A percentile compares a stretch with the other conserved stretches of the same genome.
These are phyloP conservation scores for Lamellibrachia satsuma DNA, from an alignment of 2,888 invertebrate genomes.

Conservation along the genomic window DNA sequence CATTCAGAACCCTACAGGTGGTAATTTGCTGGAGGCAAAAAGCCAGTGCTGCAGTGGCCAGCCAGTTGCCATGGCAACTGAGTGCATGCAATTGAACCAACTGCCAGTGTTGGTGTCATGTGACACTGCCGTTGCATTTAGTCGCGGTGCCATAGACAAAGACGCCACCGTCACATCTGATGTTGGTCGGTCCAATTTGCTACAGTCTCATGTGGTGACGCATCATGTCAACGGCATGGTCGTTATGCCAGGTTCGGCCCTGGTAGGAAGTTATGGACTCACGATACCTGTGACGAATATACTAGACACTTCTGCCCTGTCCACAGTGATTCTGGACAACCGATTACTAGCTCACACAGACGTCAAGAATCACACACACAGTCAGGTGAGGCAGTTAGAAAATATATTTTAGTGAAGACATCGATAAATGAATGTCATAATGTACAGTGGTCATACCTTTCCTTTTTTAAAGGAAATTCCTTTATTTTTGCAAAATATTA, in stretches of 20 bases:
- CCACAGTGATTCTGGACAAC: not conserved
- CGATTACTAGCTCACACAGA: not conserved
- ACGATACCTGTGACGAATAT: not conserved
- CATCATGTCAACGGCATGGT: not conserved
- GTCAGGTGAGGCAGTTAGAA: not conserved
- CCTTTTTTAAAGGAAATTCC: too few relatives aligned
- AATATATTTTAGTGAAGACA: not conserved
- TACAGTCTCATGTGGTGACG: not conserved
- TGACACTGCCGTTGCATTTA: not conserved
- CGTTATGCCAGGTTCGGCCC: not conserved
- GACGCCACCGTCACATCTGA: not conserved
- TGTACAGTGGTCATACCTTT: too few relatives aligned
- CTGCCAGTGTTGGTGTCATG: not conserved
- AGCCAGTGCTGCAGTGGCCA: not conserved
- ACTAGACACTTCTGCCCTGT: not conserved
- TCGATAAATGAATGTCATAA: too few relatives aligned
- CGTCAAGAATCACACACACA: not conserved
- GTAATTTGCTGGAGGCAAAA: not conserved
- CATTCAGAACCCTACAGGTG: not conserved
- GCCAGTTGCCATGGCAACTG: not conserved
- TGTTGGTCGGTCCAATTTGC: not conserved
- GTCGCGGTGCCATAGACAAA: not conserved
- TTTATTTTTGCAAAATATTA: too few relatives aligned
- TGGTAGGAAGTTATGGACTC: not conserved
- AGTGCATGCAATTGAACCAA: not conserved